phyloP scores from a whole-genome alignment of 2,113 vertebrate species.

The Platichthys stellatus region DNA sequence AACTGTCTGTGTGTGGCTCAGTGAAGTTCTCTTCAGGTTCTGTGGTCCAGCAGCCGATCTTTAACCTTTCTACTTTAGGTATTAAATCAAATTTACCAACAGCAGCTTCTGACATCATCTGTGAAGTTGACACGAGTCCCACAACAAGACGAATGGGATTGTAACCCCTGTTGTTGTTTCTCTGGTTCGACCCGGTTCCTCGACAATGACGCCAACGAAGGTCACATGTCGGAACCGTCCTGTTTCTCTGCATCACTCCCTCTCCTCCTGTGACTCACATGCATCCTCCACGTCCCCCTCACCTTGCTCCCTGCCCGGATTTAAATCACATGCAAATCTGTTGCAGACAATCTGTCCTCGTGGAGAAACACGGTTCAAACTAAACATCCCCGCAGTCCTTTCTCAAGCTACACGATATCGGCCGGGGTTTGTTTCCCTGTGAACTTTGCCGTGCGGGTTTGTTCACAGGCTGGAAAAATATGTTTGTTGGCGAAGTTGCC shows the following conservation, averaged over 20 bases:
- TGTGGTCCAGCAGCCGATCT: no score
- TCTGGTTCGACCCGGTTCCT: no score
- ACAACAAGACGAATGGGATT: no score
- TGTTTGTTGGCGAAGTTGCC: slow-evolving; percentile 53
- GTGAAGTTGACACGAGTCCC: no score
- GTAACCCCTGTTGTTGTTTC: no score
- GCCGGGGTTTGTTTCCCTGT: slow-evolving; percentile 45
- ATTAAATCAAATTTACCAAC: no score
- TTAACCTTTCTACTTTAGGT: no score
- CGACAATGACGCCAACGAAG: slow-evolving; percentile 5
- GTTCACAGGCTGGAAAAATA: slow-evolving; percentile 51
- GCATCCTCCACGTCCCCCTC: no score
- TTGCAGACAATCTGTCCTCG: neutral
- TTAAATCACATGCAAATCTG: slow-evolving; percentile 49
- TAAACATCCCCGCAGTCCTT: neutral
- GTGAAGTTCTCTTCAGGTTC: no score
- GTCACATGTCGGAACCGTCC: neutral
- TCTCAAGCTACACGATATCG: slow-evolving; percentile 27
- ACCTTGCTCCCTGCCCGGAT: slow-evolving; percentile 1
- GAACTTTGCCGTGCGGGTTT: slow-evolving; percentile 32
- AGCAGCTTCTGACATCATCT: no score
- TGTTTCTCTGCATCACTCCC: neutral
- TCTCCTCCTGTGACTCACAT: neutral
- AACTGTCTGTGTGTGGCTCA: no score
- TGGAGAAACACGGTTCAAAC: neutral